These are phyloP conservation scores for Tragelaphus imberbis DNA, from an alignment of 2,113 vertebrate genomes.

Conservation along the genomic window DNA sequence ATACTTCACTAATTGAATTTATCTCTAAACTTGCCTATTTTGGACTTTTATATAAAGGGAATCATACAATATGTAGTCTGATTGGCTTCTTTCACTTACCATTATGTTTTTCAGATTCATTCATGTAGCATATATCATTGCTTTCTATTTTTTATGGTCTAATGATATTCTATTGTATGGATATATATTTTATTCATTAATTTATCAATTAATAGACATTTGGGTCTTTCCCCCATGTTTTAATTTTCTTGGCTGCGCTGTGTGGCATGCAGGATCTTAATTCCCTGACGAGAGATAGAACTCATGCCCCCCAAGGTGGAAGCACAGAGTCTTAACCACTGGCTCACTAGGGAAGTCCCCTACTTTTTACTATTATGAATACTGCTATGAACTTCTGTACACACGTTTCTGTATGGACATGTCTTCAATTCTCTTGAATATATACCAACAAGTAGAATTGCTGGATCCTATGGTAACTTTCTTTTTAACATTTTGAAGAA, in stretches of 20 bases:
- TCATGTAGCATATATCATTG: background rate
- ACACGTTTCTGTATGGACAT: background rate
- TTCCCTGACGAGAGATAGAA: background rate
- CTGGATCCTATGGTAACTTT: background rate
- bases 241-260: background rate
- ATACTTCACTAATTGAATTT: background rate
- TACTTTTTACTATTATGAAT: background rate
- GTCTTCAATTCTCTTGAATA: background rate
- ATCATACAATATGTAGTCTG: background rate
- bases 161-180: background rate
- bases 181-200: background rate
- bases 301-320: background rate
- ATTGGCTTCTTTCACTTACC: background rate
- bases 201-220: background rate
- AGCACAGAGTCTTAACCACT: background rate
- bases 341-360: background rate
- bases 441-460: background rate
- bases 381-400: background rate
- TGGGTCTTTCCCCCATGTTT: background rate
- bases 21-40: background rate
- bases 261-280: background rate
- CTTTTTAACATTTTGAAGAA: background rate
- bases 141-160: background rate
- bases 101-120: background rate
- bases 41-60: background rate